Percentiles rank a stretch among this genome's conserved stretches.
Evolutionary conservation across 2,113 vertebrate genomes (phyloP).

Genomic region (Ursus arctos): DNA sequence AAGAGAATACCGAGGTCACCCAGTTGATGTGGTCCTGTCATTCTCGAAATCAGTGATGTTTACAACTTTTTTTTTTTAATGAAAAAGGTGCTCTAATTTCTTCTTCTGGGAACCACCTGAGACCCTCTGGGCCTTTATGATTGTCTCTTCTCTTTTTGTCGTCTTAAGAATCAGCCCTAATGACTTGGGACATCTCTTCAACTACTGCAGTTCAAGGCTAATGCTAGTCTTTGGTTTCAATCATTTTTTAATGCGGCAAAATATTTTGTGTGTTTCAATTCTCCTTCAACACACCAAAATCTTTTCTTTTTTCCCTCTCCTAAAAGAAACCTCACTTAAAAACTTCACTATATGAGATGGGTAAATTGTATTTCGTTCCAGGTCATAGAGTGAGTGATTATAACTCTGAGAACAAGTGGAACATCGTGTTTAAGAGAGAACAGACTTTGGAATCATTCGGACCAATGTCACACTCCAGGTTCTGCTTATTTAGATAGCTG

Average conservation of each 20-base stretch:
- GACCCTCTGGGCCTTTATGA: background rate
- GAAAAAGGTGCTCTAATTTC: background rate
- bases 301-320: background rate
- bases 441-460: background rate
- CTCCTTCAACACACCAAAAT: background rate
- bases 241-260: background rate
- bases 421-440: background rate
- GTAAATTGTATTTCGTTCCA: background rate
- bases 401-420: background rate
- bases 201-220: background rate
- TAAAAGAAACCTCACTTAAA: slow-evolving; percentile 1
- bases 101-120: background rate
- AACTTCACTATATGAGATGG: background rate
- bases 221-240: background rate
- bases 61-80: background rate
- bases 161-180: background rate
- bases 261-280: background rate
- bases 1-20: background rate
- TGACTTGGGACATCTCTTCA: background rate
- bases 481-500: background rate
- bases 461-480: background rate
- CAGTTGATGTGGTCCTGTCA: background rate
- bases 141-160: background rate
- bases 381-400: background rate
- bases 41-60: background rate